These are phyloP conservation scores for Chironomus riparius DNA, from an alignment of 2,888 invertebrate species.

Conservation along the genomic window DNA sequence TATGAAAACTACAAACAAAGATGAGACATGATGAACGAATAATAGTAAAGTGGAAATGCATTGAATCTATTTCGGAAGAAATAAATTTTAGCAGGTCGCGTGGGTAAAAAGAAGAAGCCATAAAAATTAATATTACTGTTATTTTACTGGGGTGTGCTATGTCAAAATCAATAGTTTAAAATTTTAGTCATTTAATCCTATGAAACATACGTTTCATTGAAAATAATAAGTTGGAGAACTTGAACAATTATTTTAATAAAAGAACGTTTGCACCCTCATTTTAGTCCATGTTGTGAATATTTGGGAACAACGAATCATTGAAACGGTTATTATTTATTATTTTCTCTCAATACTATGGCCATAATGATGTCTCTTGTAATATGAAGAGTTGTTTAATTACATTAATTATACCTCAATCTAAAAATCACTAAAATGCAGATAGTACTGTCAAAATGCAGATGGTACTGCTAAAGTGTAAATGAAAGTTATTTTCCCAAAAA, in stretches of 20 bases:
- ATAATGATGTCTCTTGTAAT: not conserved
- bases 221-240: not conserved
- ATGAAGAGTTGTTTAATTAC: conserved; percentile 13
- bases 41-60: conserved; percentile 10
- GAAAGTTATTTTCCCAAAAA: too few relatives aligned
- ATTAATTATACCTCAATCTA: too few relatives aligned
- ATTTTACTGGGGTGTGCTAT: not conserved
- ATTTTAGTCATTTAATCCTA: not conserved
- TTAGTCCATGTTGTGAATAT: too few relatives aligned
- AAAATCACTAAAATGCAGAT: too few relatives aligned
- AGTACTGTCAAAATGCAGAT: too few relatives aligned
- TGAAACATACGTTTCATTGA: not conserved
- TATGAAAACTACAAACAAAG: not conserved
- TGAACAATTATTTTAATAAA: not conserved
- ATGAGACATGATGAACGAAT: not conserved
- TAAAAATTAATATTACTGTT: too few relatives aligned
- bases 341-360: not conserved
- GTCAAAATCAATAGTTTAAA: not conserved
- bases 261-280: too few relatives aligned
- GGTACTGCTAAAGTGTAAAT: too few relatives aligned
- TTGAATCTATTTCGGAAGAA: conserved; percentile 9
- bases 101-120: not conserved
- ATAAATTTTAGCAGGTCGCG: conserved; percentile 20
- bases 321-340: not conserved
- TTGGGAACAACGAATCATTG: not conserved